Percentiles rank a stretch among this genome's conserved stretches.
Conservation (phyloP, 53 echinoderm and acorn worm species). For the Echinometra lucunter region DNA sequence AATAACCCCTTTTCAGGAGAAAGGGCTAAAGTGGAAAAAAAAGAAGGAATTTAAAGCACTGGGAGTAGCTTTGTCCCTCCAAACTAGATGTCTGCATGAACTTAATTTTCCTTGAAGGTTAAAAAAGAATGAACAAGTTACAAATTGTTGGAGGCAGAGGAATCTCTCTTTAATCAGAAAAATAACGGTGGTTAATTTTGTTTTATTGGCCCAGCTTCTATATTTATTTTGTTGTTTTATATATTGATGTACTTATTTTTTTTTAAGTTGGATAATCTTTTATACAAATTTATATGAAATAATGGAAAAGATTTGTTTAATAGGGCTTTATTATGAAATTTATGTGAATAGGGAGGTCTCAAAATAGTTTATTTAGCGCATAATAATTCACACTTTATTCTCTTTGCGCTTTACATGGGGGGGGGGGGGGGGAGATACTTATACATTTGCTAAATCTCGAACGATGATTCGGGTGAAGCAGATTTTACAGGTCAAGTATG, state of each 20-base stretch:
- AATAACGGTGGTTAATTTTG: slow-evolving; percentile 8
- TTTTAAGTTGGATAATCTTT: neutral
- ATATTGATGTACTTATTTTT: neutral
- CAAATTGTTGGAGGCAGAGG: slow-evolving; percentile 52
- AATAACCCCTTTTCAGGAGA: too few species aligned
- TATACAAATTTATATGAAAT: slow-evolving; percentile 9
- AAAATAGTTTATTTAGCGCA: too few species aligned
- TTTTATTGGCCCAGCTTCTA: neutral
- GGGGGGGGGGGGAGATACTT: too few species aligned
- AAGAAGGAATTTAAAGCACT: slow-evolving; percentile 36
- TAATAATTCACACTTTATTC: too few species aligned
- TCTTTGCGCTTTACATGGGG: too few species aligned
- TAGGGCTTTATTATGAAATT: neutral
- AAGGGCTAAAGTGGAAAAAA: too few species aligned
- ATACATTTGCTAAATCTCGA: too few species aligned
- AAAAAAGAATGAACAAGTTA: slow-evolving; percentile 35
- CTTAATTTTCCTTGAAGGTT: slow-evolving; percentile 55
- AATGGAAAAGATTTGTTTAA: slow-evolving; percentile 25
- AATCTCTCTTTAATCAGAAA: slow-evolving; percentile 44
- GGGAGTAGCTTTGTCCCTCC: slow-evolving; percentile 45
- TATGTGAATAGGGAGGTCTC: neutral
- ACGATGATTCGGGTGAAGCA: too few species aligned
- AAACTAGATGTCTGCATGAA: slow-evolving; percentile 25
- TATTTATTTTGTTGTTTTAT: slow-evolving; percentile 1
- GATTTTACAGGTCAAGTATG: too few species aligned